A percentile compares a stretch with the other conserved stretches of the same genome.
These are phyloP conservation scores for Palythoa grandiflora DNA, from an alignment of 92 coral and sea anemone genomes.

Conservation along the genomic window DNA sequence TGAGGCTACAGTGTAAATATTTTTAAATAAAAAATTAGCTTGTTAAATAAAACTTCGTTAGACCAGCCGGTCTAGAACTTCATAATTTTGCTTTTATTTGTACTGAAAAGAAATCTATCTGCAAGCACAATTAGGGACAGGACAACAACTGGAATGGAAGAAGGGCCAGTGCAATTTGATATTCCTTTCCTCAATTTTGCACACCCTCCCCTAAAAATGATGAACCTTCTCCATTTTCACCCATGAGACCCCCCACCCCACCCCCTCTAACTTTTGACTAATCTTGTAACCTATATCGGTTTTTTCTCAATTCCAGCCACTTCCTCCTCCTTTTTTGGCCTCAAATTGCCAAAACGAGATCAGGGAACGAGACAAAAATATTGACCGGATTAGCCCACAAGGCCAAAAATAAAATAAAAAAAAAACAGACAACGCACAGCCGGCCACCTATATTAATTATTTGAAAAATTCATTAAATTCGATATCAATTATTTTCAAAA, in stretches of 20 bases:
- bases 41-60: conserved; percentile 15
- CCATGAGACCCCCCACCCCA: conserved; percentile 15
- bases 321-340: conserved; percentile 1
- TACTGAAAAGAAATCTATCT: conserved; percentile 18
- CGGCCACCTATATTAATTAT: conserved; percentile 12
- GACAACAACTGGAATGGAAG: conserved; percentile 1
- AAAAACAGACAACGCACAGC: conserved; percentile 1
- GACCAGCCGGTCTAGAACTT: conserved; percentile 8
- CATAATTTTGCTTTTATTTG: not conserved
- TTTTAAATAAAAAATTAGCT: conserved; percentile 19
- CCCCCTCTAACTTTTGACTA: conserved; percentile 1
- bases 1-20: conserved; percentile 27
- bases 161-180: conserved; percentile 12
- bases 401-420: not conserved
- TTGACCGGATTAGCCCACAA: conserved; percentile 8
- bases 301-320: conserved; percentile 21
- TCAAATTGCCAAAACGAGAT: conserved; percentile 12
- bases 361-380: conserved; percentile 2
- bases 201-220: conserved; percentile 13
- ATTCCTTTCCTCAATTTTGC: conserved; percentile 17
- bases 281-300: conserved; percentile 9
- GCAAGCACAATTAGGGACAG: conserved; percentile 13
- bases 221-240: not conserved
- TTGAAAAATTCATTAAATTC: conserved; percentile 14
- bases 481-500: conserved; percentile 1